Conservation (phyloP, 2,888 invertebrate genomes). For the Tromatobia lineatoria region DNA sequence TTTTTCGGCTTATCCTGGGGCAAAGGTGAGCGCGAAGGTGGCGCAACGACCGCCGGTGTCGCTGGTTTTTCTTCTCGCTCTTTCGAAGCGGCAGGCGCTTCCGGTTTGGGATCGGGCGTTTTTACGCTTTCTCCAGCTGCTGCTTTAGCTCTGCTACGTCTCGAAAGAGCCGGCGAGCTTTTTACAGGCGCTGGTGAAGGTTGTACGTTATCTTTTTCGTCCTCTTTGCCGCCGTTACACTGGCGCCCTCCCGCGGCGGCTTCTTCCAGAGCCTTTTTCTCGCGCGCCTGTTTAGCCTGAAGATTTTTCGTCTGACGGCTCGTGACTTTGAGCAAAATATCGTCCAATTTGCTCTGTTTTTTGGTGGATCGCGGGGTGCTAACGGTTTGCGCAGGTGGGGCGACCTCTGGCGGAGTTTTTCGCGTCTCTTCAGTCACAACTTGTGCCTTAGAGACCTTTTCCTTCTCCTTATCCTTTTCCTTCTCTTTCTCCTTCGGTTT, state of each 20-base stretch:
- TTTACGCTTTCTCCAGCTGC: conserved; percentile 71
- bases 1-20: conserved; percentile 58
- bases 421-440: conserved; percentile 55
- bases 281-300: conserved; percentile 79
- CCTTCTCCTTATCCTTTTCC: conserved; percentile 76
- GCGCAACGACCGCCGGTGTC: conserved; percentile 73
- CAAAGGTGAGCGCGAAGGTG: conserved; percentile 72
- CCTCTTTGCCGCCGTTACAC: conserved; percentile 78
- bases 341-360: conserved; percentile 83
- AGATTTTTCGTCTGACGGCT: conserved; percentile 80
- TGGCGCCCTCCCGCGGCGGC: conserved; percentile 60
- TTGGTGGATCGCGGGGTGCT: conserved; percentile 75
- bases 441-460: conserved; percentile 76
- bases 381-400: conserved; percentile 45
- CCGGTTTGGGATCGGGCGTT: conserved; percentile 74
- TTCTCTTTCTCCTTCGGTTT: conserved; percentile 73
- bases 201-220: conserved; percentile 72
- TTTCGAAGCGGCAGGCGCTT: conserved; percentile 49
- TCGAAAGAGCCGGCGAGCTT: conserved; percentile 56
- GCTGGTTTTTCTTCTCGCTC: conserved; percentile 70
- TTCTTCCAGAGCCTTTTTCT: conserved; percentile 77
- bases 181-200: conserved; percentile 34
- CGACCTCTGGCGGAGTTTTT: conserved; percentile 70
- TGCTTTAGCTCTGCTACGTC: conserved; percentile 63
- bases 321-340: conserved; percentile 82